phyloP scores from a whole-genome alignment of 2,113 vertebrate genomes.

The Chamaea fasciata region DNA sequence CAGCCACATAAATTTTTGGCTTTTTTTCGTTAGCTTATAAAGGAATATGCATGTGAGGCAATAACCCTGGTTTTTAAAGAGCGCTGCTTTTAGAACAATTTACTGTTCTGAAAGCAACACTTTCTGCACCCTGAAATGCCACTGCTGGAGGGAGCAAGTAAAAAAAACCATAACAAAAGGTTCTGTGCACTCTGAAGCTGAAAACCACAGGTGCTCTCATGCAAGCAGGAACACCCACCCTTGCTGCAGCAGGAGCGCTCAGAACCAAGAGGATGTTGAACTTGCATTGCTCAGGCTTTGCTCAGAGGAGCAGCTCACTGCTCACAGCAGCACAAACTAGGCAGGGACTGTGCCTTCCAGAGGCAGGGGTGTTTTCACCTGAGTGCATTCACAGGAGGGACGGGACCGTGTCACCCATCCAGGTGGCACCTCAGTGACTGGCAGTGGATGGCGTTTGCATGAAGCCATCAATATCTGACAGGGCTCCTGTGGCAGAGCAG shows the following conservation, averaged over 20 bases:
- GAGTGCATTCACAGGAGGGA: background rate
- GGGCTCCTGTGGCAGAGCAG: background rate
- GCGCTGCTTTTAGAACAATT: background rate
- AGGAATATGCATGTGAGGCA: background rate
- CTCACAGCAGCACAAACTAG: background rate
- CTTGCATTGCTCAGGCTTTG: background rate
- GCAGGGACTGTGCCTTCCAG: background rate
- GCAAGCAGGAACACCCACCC: background rate
- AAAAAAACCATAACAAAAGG: background rate
- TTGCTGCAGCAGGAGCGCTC: accelerated
- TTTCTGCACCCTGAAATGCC: background rate
- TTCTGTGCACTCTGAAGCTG: background rate
- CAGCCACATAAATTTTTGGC: background rate
- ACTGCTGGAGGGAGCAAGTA: background rate
- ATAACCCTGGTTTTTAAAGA: background rate
- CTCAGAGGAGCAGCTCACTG: background rate
- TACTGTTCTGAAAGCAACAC: background rate
- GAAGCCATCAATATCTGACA: background rate
- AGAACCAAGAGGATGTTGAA: background rate
- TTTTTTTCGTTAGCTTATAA: background rate
- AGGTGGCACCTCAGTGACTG: background rate
- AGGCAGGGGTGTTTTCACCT: background rate
- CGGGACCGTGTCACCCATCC: accelerated
- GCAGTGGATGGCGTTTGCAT: background rate
- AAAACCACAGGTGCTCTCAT: conserved; percentile 3